Evolutionary conservation across 2,113 vertebrate species (phyloP), one percentile per base, ranked within the genome.

Genomic region (Barbus barbus): DNA sequence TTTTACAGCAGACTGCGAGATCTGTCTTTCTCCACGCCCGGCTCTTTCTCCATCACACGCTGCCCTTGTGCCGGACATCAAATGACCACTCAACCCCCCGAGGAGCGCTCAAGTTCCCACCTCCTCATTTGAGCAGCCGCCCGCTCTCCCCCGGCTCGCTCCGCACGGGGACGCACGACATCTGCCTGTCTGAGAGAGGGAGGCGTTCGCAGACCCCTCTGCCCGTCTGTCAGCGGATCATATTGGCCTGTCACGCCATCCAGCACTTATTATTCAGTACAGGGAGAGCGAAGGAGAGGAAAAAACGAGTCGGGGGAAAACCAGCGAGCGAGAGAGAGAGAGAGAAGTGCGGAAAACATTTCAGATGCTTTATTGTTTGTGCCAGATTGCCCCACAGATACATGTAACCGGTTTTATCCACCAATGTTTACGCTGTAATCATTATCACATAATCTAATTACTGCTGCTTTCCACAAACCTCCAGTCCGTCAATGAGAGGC

Each of bases 41-140:
- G n/a, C n/a, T n/a, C n/a, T n/a, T n/a, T n/a, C n/a, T n/a, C n/a
- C n/a, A n/a, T n/a, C n/a, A n/a, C n/a, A n/a, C n/a, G n/a, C n/a
- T n/a, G n/a, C n/a, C 95, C 96, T 96, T 94, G 92, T 44, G 92
- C 96, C 92, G 96, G 95, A 95, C 96, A 96, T 95, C 93, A 96
- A 95, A 96, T 97, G 97, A 96, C 97, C 97, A 97, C 88, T 92
- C 94, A 95, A 95, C 95, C 96, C 97, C 97, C 97, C 90, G 93
- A 95, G 97, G 97, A 95, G 91, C 94, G 96, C 97, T 97, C 94
- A 93, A 95, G 95, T 97, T 97, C 97, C 97, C 96, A 93, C 94
- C 95, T 96, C 95, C 93, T 95, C 95, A 94, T 97, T 97, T 97
- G 95, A 96, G 95, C 94, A 93, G 92, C 96, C 93, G 95, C 95